Base-by-base conservation (phyloP, 2,797 vertebrate species). In the Gymnodraco acuticeps region DNA sequence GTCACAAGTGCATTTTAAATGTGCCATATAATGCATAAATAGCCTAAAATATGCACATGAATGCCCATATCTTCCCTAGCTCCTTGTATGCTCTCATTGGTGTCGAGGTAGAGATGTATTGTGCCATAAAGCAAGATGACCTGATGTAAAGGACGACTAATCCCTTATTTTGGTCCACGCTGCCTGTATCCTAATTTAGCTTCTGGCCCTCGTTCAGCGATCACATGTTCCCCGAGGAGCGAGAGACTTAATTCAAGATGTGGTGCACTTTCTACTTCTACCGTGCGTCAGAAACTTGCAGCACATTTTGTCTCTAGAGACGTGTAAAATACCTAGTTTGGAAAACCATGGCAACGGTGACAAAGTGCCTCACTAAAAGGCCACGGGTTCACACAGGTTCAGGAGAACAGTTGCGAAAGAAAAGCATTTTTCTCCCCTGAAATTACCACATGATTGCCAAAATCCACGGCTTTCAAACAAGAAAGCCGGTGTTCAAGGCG, bases 91-190 rank as follows among this genome's bases (percentile, higher is more conserved):
- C 54, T 11, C 16, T 19, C 17, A 19, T 42, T 45, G 12, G 12
- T 72, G 52, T 46, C 60, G 68, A 23, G 54, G 16, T 16, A 19
- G 33, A 55, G 76, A 78, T 70, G 67, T 33, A 64, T 59, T 41
- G 31, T 52, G 33, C 19, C 64, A 43, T 51, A 53, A 69, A 75
- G 66, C 55, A 59, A 3, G 1, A 38, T 59, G 19, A 53, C 42
- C 38, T 27, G 64, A 33, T 72, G 41, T 70, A 38, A 75, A 68
- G 71, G 68, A 60, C 68, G 65, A 17, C 68, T 83, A 82, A 89
- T 90, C 78, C 65, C 31, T 20, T 64, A 27, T 72, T 84, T 81
- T 83, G 74, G 46, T 55, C 58, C 45, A 14, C 11, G 16, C n/a
- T 12, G 45, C 46, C 56, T 42, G n/a, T 23, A 10, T 53, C 53